A percentile compares a stretch with the other conserved stretches of the same genome.
These are phyloP conservation scores for Furnarius figulus DNA, from an alignment of 2,113 vertebrate species.

Conservation along the genomic window DNA sequence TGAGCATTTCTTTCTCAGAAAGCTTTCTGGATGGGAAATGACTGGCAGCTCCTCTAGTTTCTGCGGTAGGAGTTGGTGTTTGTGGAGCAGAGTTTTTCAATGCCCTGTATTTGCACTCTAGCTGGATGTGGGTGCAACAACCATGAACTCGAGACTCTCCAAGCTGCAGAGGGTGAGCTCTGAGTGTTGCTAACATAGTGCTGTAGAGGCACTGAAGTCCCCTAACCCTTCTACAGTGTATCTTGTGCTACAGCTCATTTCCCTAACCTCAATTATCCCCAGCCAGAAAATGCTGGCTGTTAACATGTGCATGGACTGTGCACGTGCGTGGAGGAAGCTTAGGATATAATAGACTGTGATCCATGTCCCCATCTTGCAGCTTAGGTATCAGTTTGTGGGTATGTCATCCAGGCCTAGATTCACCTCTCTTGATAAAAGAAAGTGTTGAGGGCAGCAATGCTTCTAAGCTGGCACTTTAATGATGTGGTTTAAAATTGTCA, in stretches of 20 bases:
- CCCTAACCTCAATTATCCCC: neutral
- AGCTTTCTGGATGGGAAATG: neutral
- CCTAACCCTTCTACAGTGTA: slow-evolving; percentile 35
- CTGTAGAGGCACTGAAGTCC: slow-evolving; percentile 45
- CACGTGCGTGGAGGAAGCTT: neutral
- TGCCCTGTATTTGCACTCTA: slow-evolving; percentile 53
- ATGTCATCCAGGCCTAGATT: neutral
- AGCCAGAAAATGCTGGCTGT: neutral
- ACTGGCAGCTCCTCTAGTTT: neutral
- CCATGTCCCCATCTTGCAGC: neutral
- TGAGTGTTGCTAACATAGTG: slow-evolving; percentile 60
- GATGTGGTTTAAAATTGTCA: neutral
- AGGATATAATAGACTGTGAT: neutral
- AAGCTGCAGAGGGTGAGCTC: slow-evolving; percentile 67
- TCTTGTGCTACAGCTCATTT: slow-evolving; percentile 25
- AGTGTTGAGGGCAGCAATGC: neutral
- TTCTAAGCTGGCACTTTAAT: neutral
- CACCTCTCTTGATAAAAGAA: neutral
- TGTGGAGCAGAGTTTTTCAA: slow-evolving; percentile 50
- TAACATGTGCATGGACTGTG: slow-evolving; percentile 41
- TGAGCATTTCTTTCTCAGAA: neutral
- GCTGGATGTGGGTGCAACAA: slow-evolving; percentile 64
- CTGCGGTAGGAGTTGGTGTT: neutral
- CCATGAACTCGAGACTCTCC: slow-evolving; percentile 62
- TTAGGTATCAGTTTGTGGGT: neutral